A percentile compares a stretch with the other conserved stretches of the same genome.
Conservation (phyloP, 2,113 vertebrate species). For the Zingel zingel region DNA sequence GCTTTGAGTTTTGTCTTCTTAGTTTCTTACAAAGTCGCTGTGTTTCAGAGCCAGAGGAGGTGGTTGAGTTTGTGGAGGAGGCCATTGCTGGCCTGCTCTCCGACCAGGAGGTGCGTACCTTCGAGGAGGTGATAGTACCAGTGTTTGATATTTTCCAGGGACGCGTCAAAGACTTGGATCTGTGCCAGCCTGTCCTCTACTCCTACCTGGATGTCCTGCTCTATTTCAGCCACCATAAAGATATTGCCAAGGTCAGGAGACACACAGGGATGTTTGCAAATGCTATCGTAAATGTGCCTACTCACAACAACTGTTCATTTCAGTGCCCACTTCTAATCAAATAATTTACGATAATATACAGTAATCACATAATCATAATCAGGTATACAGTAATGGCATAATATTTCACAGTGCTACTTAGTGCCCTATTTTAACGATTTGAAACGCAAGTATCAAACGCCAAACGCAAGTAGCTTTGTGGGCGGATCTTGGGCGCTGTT, state of each 20-base stretch:
- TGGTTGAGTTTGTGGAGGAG: conserved; percentile 93
- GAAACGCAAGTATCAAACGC: too few relatives aligned
- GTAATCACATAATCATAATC: neutral
- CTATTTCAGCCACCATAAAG: conserved; percentile 94
- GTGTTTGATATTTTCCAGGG: conserved; percentile 92
- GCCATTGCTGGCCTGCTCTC: conserved; percentile 88
- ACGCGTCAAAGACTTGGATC: conserved; percentile 92
- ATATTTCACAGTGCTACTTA: neutral
- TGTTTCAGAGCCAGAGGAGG: conserved; percentile 90
- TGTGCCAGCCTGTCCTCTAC: conserved; percentile 93
- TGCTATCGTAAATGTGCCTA: neutral
- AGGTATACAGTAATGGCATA: neutral
- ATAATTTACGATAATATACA: neutral
- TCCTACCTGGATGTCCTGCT: conserved; percentile 94
- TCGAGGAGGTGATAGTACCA: conserved; percentile 93
- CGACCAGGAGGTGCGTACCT: conserved; percentile 96
- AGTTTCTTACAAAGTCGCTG: conserved; percentile 5
- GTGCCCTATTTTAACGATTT: too few relatives aligned
- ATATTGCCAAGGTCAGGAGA: conserved; percentile 90
- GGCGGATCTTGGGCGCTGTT: too few relatives aligned
- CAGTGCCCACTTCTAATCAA: neutral
- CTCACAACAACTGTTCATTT: neutral
- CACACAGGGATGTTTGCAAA: neutral
- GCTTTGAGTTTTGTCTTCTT: neutral
- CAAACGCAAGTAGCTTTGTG: too few relatives aligned